These are phyloP conservation scores for Coboldia fuscipes DNA, from an alignment of 1,140 invertebrate genomes.

Conservation along the genomic window DNA sequence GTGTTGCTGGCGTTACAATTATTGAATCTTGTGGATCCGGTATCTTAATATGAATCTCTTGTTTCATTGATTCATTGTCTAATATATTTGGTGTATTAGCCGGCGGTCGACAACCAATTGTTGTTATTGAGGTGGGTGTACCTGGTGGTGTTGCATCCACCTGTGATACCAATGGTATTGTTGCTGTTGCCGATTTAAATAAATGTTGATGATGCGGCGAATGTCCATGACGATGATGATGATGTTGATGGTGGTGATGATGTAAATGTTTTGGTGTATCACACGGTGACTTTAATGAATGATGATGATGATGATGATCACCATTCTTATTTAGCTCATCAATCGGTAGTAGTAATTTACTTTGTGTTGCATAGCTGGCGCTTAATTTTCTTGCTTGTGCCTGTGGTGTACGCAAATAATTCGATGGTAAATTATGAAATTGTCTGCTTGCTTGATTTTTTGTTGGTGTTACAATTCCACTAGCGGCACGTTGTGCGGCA, in stretches of 20 bases:
- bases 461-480: slow-evolving; percentile 9
- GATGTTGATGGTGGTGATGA: slow-evolving; percentile 7
- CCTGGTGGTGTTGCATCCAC: slow-evolving; percentile 14
- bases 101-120: too few species aligned
- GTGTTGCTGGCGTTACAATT: slow-evolving; percentile 21
- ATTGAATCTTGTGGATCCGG: slow-evolving; percentile 15
- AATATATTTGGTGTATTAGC: too few species aligned
- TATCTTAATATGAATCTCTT: slow-evolving; percentile 5
- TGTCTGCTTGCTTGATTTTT: slow-evolving; percentile 24
- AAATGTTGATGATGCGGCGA: slow-evolving; percentile 4
- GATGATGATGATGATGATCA: slow-evolving; percentile 8
- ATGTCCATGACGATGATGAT: slow-evolving; percentile 6
- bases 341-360: slow-evolving; percentile 20
- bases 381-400: slow-evolving; percentile 17
- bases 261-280: slow-evolving; percentile 7
- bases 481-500: slow-evolving; percentile 7
- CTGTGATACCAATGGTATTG: slow-evolving; percentile 8
- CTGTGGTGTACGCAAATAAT: slow-evolving; percentile 18
- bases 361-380: slow-evolving; percentile 19
- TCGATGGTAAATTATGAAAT: slow-evolving; percentile 28
- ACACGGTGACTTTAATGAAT: slow-evolving; percentile 14
- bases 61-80: too few species aligned
- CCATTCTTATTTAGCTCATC: slow-evolving; percentile 9
- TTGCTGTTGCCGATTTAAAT: not conserved
- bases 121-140: slow-evolving; percentile 7